Evolutionary conservation across 2,797 vertebrate genomes (phyloP).

Genomic region (Rallus crepitans): DNA sequence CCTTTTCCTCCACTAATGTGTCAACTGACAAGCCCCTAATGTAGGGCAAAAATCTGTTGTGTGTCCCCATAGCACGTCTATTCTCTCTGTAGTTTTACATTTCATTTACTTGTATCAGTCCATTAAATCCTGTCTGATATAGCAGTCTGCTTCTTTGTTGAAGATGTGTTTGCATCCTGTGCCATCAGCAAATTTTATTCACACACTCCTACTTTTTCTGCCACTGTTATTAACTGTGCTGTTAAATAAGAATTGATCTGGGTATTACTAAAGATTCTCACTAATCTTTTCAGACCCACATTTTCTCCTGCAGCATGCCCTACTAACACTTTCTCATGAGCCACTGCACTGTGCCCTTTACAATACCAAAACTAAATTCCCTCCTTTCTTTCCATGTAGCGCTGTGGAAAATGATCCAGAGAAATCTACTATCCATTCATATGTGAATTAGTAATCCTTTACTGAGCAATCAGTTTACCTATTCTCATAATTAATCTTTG

Average conservation of each 20-base stretch:
- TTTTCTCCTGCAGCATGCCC: not conserved
- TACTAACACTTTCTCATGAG: not conserved
- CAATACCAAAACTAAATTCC: not conserved
- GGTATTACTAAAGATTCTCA: not conserved
- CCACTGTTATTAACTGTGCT: not conserved
- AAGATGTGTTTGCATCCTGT: not conserved
- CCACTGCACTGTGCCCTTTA: not conserved
- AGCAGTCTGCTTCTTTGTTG: not conserved
- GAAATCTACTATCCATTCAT: not conserved
- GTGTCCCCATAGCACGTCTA: not conserved
- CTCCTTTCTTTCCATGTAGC: not conserved
- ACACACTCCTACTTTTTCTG: not conserved
- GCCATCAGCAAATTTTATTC: not conserved
- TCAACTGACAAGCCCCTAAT: not conserved
- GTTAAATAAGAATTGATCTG: not conserved
- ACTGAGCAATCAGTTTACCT: not conserved
- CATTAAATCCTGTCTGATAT: not conserved
- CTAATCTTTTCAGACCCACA: not conserved
- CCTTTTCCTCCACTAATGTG: not conserved
- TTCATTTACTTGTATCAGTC: not conserved
- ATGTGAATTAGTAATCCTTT: not conserved
- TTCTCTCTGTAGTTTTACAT: not conserved
- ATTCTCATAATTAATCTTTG: not conserved
- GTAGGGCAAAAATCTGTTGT: not conserved
- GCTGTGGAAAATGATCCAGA: not conserved